Percentiles rank a stretch among this genome's conserved stretches.
Conservation (phyloP, 2,888 invertebrate species). For the Carabus problematicus region DNA sequence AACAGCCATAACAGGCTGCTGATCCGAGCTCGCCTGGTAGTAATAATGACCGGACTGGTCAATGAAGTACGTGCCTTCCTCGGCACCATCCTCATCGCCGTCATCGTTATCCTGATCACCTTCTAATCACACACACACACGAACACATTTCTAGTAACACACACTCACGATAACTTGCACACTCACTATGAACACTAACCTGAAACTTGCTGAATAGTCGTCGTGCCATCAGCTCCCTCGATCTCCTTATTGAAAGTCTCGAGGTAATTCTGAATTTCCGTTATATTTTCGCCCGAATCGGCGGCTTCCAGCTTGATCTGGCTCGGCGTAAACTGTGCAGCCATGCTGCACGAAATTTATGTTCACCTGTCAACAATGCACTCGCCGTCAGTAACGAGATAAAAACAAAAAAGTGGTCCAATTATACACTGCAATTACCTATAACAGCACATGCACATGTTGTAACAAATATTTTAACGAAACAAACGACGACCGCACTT, state of each 20-base stretch:
- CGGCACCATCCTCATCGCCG: slow-evolving; percentile 60
- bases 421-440: slow-evolving; percentile 13
- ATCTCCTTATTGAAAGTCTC: slow-evolving; percentile 85
- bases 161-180: neutral
- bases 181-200: slow-evolving; percentile 54
- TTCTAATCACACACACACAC: slow-evolving; percentile 29
- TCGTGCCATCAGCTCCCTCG: slow-evolving; percentile 63
- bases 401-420: slow-evolving; percentile 1
- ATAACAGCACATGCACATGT: slow-evolving; percentile 8
- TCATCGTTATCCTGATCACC: slow-evolving; percentile 51
- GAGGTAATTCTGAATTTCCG: slow-evolving; percentile 80
- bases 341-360: slow-evolving; percentile 51
- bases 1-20: slow-evolving; percentile 70
- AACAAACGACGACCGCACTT: neutral
- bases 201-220: slow-evolving; percentile 57
- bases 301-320: slow-evolving; percentile 59
- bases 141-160: neutral
- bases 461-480: neutral
- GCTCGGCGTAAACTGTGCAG: slow-evolving; percentile 53
- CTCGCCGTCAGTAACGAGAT: too few species aligned
- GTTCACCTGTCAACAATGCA: slow-evolving; percentile 10
- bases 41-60: slow-evolving; percentile 85
- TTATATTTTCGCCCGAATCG: slow-evolving; percentile 62
- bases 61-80: slow-evolving; percentile 79
- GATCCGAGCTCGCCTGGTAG: slow-evolving; percentile 74